Conservation (phyloP, 2,113 vertebrate genomes). For the Castor canadensis region DNA sequence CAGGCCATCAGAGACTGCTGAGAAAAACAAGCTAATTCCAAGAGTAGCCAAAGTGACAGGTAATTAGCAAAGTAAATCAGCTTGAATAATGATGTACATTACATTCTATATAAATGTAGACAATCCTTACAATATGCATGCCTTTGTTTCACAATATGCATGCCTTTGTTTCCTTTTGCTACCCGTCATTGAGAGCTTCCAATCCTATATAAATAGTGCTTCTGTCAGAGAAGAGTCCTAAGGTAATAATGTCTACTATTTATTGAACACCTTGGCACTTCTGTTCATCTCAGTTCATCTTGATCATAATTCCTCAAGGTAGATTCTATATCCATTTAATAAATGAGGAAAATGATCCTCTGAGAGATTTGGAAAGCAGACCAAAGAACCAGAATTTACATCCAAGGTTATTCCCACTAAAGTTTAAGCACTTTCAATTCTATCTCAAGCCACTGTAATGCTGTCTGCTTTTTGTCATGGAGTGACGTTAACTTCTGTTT, state of each 20-base stretch:
- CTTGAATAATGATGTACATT: too few species aligned
- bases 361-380: slow-evolving; percentile 11
- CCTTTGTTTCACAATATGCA: neutral
- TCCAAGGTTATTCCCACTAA: neutral
- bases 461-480: neutral
- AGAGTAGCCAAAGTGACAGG: neutral
- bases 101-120: neutral
- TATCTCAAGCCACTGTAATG: neutral
- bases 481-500: neutral
- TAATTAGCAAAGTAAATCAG: neutral
- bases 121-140: neutral
- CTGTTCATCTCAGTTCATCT: slow-evolving; percentile 15
- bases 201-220: neutral
- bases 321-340: neutral
- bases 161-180: neutral
- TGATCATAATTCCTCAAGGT: neutral
- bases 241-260: neutral
- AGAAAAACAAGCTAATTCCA: neutral
- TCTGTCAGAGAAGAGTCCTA: neutral
- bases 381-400: neutral
- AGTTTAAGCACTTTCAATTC: neutral
- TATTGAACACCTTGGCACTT: neutral
- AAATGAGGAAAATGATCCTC: neutral
- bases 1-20: neutral
- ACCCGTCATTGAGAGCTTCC: neutral